phyloP scores from a whole-genome alignment of 2,888 invertebrate species.

The Dicyrtomina minuta region DNA sequence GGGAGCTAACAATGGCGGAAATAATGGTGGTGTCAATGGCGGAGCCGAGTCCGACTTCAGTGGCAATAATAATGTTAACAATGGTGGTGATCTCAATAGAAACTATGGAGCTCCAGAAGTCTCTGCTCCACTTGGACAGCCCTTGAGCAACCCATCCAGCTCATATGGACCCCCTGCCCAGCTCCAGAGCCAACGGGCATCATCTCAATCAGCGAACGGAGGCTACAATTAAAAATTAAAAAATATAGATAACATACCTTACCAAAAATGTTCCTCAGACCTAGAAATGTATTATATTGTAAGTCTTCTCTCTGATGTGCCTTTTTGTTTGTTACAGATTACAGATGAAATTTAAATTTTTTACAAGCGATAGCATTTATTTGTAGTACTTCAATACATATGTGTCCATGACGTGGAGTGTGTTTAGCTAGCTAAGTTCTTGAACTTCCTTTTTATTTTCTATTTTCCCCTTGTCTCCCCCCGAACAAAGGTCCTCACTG shows the following conservation, averaged over 20 bases:
- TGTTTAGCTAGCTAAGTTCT: too few relatives aligned
- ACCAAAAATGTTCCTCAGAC: conserved; percentile 33
- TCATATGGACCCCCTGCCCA: conserved; percentile 1
- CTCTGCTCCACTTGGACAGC: conserved; percentile 7
- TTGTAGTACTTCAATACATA: too few relatives aligned
- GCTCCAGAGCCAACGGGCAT: background rate
- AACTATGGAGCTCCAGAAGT: conserved; percentile 17
- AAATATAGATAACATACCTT: conserved; percentile 11
- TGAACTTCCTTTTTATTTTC: too few relatives aligned
- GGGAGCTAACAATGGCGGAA: conserved; percentile 15
- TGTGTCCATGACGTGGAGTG: too few relatives aligned
- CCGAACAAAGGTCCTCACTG: too few relatives aligned
- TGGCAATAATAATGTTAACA: too few relatives aligned
- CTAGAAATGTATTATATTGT: background rate
- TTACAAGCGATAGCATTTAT: too few relatives aligned
- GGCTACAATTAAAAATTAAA: conserved; percentile 25
- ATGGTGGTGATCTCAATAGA: too few relatives aligned
- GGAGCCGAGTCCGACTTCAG: background rate
- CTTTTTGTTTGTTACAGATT: background rate
- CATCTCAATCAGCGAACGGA: background rate
- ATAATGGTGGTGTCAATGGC: conserved; percentile 3
- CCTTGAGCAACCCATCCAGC: background rate
- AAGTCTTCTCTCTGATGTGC: conserved; percentile 9
- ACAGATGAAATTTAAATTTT: too few relatives aligned
- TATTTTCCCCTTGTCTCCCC: too few relatives aligned